Conservation (phyloP, 2,113 vertebrate genomes). For the Pelobates fuscus region DNA sequence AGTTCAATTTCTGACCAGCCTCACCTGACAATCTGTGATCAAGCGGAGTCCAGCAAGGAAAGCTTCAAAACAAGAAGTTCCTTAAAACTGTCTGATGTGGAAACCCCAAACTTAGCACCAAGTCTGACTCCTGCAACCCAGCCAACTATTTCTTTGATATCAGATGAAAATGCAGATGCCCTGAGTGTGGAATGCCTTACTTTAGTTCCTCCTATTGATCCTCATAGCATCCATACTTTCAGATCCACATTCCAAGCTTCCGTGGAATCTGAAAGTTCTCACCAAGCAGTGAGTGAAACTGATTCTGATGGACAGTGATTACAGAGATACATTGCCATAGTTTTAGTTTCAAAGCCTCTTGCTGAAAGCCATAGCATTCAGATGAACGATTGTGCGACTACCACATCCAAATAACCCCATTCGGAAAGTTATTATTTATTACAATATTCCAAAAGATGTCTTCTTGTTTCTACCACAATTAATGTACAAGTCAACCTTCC, state of each 20-base stretch:
- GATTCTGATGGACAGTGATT: slow-evolving; percentile 37
- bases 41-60: slow-evolving; percentile 54
- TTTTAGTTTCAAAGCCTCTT: slow-evolving; percentile 28
- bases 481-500: no score
- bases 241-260: slow-evolving; percentile 54
- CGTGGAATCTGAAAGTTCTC: slow-evolving; percentile 48
- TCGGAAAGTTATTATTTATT: no score
- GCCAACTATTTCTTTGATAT: slow-evolving; percentile 91
- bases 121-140: slow-evolving; percentile 91
- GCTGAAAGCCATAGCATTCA: slow-evolving; percentile 30
- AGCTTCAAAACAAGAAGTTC: slow-evolving; percentile 59
- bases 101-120: slow-evolving; percentile 78
- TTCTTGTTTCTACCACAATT: no score
- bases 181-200: slow-evolving; percentile 92
- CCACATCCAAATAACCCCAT: not conserved
- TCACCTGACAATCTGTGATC: slow-evolving; percentile 61
- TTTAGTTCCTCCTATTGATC: slow-evolving; percentile 83
- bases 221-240: slow-evolving; percentile 74
- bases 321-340: not conserved
- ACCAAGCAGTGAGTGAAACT: slow-evolving; percentile 33
- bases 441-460: no score
- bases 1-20: slow-evolving; percentile 69
- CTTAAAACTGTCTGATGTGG: slow-evolving; percentile 55
- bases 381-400: not conserved
- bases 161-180: slow-evolving; percentile 72